Percentiles rank a stretch among this genome's conserved stretches.
Evolutionary conservation across 2,113 vertebrate genomes (phyloP).

Genomic region (Emydura subglobosa): DNA sequence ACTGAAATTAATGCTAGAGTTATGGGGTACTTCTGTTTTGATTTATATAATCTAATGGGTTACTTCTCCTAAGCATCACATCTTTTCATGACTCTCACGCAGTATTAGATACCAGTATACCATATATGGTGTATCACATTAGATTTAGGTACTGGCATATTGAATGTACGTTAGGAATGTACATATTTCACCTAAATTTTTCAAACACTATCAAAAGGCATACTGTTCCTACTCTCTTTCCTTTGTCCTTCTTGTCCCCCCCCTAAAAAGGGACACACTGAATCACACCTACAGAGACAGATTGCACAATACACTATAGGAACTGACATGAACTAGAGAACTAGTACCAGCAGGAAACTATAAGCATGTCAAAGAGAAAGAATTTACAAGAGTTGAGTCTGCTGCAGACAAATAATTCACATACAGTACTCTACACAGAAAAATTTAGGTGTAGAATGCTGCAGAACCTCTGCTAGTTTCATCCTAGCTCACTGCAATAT

Average conservation of each 20-base stretch:
- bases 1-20: background rate
- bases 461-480: background rate
- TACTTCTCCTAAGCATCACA: background rate
- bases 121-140: background rate
- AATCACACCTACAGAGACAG: background rate
- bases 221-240: background rate
- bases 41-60: background rate
- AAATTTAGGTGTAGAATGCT: background rate
- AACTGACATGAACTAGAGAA: background rate
- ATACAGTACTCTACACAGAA: background rate
- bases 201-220: fast-evolving
- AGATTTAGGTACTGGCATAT: background rate
- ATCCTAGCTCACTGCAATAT: background rate
- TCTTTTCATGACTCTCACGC: background rate
- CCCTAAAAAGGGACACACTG: background rate
- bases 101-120: background rate
- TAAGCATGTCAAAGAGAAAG: background rate
- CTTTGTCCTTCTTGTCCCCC: background rate
- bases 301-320: background rate
- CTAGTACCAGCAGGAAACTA: background rate
- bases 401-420: background rate
- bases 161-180: fast-evolving
- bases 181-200: background rate
- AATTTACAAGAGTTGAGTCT: background rate
- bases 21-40: background rate